Base-by-base conservation (phyloP, 2,113 vertebrate species). In the Oncorhynchus tshawytscha region DNA sequence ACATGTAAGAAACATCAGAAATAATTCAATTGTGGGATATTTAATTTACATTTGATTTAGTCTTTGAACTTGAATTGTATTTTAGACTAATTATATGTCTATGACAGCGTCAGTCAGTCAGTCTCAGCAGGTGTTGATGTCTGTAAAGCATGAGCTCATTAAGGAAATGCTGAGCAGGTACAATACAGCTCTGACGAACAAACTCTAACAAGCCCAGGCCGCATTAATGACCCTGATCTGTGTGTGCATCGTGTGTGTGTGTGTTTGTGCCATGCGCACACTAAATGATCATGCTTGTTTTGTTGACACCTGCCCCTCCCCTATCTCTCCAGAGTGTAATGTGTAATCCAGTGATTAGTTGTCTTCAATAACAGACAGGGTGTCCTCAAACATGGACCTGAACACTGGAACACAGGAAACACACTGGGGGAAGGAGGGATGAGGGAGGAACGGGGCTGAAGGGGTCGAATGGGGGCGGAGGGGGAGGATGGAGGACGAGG, bases 101-200 rank as follows among this genome's bases (percentile, higher is more conserved):
- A 54, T 18, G n/a, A 54, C 51, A 54, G 51, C 16, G 15, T 54
- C 51, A 54, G 51, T 54, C 51, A 54, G 51, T 22, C 31, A 78
- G 79, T 81, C 88, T 77, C 84, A 80, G 86, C 87, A 91, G 81
- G 85, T 89, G 88, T 87, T 92, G 88, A 89, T 88, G 88, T 84
- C 82, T 39, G 70, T 73, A 71, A 54, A 54, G 51, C 59, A 79
- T 88, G 77, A 88, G 84, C 81, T 89, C 89, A 89, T 83, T 90
- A 88, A 84, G 80, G 87, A 88, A 90, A 82, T 81, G 90, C 89
- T 91, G 88, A 91, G 85, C 82, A 89, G 85, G 83, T 89, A 87
- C 84, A 86, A 90, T 86, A 85, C 77, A 83, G 29, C 72, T 66
- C 81, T 82, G 81, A 90, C 81, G 79, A 90, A 90, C 84, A 84